Percentiles rank a stretch among this genome's conserved stretches.
These are phyloP conservation scores for Hyalella azteca DNA, from an alignment of 2,888 invertebrate species.

Conservation along the genomic window DNA sequence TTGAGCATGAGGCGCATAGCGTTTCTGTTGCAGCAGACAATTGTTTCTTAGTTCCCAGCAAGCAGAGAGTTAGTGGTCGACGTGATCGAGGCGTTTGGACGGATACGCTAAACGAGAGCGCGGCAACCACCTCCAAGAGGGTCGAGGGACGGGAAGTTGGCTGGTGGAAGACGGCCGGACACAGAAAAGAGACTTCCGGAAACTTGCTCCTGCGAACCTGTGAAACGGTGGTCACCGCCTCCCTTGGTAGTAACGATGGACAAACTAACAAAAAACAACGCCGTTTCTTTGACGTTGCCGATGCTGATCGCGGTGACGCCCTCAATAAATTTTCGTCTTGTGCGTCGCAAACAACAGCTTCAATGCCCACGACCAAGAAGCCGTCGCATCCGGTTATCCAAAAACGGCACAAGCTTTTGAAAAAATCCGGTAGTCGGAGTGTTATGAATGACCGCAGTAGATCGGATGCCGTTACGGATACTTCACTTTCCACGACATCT, in stretches of 20 bases:
- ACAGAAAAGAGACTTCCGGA: conserved; percentile 31
- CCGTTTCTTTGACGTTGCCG: not conserved
- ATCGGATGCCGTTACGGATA: not conserved
- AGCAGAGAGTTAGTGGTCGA: conserved; percentile 24
- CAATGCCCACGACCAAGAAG: not conserved
- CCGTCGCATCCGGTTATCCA: not conserved
- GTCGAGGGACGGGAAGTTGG: conserved; percentile 24
- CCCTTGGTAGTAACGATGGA: not conserved
- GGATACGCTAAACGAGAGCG: conserved; percentile 29
- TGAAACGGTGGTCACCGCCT: not conserved
- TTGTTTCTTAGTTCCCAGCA: conserved; percentile 5
- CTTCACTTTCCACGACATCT: conserved; percentile 16
- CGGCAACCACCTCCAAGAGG: not conserved
- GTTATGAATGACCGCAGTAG: not conserved
- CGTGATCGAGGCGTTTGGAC: conserved; percentile 35
- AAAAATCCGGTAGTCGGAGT: conserved; percentile 1
- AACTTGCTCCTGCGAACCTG: not conserved
- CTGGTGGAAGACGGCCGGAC: conserved; percentile 27
- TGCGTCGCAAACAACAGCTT: conserved; percentile 13
- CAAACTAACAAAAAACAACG: conserved; percentile 11
- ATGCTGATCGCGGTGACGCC: conserved; percentile 19
- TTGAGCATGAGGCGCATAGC: not conserved
- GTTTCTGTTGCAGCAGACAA: not conserved
- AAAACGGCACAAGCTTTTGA: conserved; percentile 30
- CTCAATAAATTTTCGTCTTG: not conserved